Conservation (phyloP, 2,113 vertebrate genomes). For the Mustela nigripes region DNA sequence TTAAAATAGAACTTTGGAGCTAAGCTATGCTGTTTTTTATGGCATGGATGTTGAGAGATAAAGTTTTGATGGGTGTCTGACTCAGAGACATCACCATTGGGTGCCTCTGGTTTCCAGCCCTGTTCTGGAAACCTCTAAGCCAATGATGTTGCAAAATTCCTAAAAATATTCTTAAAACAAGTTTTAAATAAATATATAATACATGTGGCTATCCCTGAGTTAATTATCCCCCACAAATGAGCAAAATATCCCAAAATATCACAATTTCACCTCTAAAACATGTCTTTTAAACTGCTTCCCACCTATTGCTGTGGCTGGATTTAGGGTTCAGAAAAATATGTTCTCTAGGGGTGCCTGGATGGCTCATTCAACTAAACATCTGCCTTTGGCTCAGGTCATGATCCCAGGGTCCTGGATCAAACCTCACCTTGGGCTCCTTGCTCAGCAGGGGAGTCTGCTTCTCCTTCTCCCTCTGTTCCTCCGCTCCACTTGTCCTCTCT, state of each 20-base stretch:
- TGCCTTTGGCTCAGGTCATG: not conserved
- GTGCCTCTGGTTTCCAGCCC: not conserved
- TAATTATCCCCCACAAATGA: not conserved
- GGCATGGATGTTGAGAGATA: not conserved
- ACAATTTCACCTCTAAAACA: not conserved
- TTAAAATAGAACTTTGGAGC: constrained; percentile 75
- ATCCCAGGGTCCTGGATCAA: not conserved
- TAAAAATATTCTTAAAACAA: constrained; percentile 15
- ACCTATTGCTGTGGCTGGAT: not conserved
- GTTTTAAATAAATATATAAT: not conserved
- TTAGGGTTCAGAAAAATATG: not conserved
- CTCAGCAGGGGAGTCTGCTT: not conserved
- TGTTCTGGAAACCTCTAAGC: not conserved
- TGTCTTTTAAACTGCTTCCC: not conserved
- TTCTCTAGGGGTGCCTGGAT: not conserved
- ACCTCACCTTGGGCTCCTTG: not conserved
- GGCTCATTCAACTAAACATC: not conserved
- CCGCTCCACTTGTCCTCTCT: not conserved
- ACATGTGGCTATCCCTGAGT: not conserved
- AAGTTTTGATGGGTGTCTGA: not conserved
- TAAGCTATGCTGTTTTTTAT: constrained; percentile 37
- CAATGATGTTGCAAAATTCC: not conserved
- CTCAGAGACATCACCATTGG: not conserved
- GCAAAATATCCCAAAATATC: constrained; percentile 23
- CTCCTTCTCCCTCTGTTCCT: not conserved